A percentile compares a stretch with the other conserved stretches of the same genome.
Conservation (phyloP, 2,888 invertebrate species). For the Trilocha varians region DNA sequence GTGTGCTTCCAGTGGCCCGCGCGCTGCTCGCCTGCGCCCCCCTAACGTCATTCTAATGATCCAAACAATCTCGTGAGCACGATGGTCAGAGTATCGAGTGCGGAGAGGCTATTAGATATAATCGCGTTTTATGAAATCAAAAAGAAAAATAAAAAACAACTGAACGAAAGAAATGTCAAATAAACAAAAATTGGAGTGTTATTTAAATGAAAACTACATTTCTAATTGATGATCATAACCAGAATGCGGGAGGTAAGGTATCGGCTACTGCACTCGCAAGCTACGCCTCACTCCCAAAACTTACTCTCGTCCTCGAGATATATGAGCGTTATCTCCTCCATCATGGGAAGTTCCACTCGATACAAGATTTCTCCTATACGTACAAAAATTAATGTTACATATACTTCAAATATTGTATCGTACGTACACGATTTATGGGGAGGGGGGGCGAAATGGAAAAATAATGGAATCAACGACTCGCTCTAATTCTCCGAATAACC, state of each 20-base stretch:
- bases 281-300: constrained; percentile 77
- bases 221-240: constrained; percentile 75
- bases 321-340: constrained; percentile 94
- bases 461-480: constrained; percentile 16
- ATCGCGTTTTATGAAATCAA: constrained; percentile 62
- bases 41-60: constrained; percentile 31
- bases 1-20: constrained; percentile 69
- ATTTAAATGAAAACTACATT: constrained; percentile 72
- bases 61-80: constrained; percentile 50
- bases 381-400: constrained; percentile 73
- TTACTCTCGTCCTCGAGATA: constrained; percentile 92
- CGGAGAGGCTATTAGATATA: constrained; percentile 60
- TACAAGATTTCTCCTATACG: constrained; percentile 89
- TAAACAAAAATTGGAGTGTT: constrained; percentile 68
- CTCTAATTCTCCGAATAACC: constrained; percentile 10
- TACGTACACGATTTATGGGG: constrained; percentile 21
- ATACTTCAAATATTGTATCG: constrained; percentile 34
- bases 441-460: constrained; percentile 16
- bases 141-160: constrained; percentile 30
- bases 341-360: constrained; percentile 93
- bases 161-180: constrained; percentile 62
- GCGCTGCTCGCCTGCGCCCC: constrained; percentile 18
- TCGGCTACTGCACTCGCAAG: constrained; percentile 78
- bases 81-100: constrained; percentile 55
- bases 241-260: constrained; percentile 74